A percentile compares a stretch with the other conserved stretches of the same genome.
Conservation (phyloP, 2,888 invertebrate species). For the Cistogaster globosa region DNA sequence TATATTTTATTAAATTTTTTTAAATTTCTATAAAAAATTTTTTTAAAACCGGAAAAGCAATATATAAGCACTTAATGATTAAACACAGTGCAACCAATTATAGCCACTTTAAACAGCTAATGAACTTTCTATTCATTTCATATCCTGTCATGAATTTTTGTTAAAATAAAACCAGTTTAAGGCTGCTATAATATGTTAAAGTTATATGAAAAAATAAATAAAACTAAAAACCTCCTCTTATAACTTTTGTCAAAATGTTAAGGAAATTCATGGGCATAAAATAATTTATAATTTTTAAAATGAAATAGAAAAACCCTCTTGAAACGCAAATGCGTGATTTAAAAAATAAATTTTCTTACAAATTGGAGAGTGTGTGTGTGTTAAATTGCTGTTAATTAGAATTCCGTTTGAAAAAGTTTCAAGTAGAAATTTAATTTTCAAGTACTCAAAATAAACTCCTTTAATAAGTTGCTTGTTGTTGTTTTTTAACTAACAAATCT, state of each 20-base stretch:
- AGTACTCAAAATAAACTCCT: slow-evolving; percentile 46
- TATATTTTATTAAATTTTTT: no score
- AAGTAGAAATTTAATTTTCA: slow-evolving; percentile 17
- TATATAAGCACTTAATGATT: not conserved
- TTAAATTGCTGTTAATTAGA: slow-evolving; percentile 69
- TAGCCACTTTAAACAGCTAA: slow-evolving; percentile 59
- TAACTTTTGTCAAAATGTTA: slow-evolving; percentile 39
- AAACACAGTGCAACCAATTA: slow-evolving; percentile 44
- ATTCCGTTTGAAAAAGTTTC: slow-evolving; percentile 51
- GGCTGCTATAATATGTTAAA: slow-evolving; percentile 49
- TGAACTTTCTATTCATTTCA: slow-evolving; percentile 31
- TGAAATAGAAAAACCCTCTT: not conserved
- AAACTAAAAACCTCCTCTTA: slow-evolving; percentile 28
- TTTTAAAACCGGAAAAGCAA: slow-evolving; percentile 33
- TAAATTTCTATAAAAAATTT: not conserved
- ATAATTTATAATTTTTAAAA: slow-evolving; percentile 18
- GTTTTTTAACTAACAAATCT: slow-evolving; percentile 39
- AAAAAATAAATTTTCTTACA: slow-evolving; percentile 42
- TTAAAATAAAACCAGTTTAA: slow-evolving; percentile 46
- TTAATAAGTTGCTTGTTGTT: slow-evolving; percentile 26
- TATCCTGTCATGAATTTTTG: slow-evolving; percentile 51
- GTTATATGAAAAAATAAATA: slow-evolving; percentile 13
- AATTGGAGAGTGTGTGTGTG: slow-evolving; percentile 40
- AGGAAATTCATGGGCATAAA: slow-evolving; percentile 30
- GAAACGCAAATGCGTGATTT: slow-evolving; percentile 57